Evolutionary conservation across 2,113 vertebrate genomes (phyloP), one percentile per base, ranked within the genome.

Genomic region (Pungitius pungitius): DNA sequence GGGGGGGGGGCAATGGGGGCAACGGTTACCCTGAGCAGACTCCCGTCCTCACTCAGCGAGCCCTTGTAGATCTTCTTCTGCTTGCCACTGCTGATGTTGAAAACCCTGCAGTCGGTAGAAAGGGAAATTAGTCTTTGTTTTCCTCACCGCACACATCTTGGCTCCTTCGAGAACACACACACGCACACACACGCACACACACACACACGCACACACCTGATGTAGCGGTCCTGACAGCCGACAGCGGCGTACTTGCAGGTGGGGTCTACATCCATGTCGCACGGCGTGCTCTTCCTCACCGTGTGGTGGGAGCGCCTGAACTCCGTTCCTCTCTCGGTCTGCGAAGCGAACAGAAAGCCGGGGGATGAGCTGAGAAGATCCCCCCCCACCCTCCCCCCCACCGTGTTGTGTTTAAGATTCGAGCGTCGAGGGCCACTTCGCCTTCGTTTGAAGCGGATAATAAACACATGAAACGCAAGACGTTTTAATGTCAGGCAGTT

Each of bases 1-100:
- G 0, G 4, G 17, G 30, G 30, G 30, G 30, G 30, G 30, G 30
- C n/a, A 14, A 24, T 59, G 7, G 51, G 26, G 42, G 42, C 12
- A 14, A 60, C 54, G 18, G 10, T 78, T 91, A 98, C 98, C 94
- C 94, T 96, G 82, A 99, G 96, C 69, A 99, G 93, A 58, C 96
- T 96, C 68, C 98, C 98, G 2, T 99, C 98, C 87, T 97, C 97
- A 68, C 95, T 95, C 90, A 96, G 93, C 1, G 97, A 98, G 61
- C 97, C 97, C 74, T 98, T 99, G 70, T 95, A 99, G 47, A 96
- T 90, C 59, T 97, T 99, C 82, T 98, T 99, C 92, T 99, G 98
- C 89, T 99, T 99, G 57, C 97, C 98, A 20, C 93, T 98, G 92
- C 94, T 96, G 88, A 99, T 97, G 90, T 98, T 98, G 84, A 99